Base-by-base conservation (phyloP, 2,888 invertebrate genomes). In the Eulithis prunata region DNA sequence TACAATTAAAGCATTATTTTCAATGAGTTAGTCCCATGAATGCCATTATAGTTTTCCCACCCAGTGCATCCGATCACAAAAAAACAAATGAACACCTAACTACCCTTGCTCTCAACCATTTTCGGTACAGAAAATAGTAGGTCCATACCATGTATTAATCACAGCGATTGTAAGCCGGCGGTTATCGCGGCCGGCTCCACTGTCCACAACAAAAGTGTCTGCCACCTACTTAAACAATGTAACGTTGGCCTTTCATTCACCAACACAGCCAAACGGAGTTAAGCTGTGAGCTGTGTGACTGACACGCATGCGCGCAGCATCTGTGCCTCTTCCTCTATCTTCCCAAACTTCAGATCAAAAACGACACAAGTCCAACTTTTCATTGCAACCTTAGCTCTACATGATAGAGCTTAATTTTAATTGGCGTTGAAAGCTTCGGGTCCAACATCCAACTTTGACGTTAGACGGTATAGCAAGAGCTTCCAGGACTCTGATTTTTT, bases 291-390 rank as follows among this genome's bases (percentile, higher is more conserved):
- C 62, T 38, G 69, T 58, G 66, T 45, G 58, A 68, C 71, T 51
- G 82, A 82, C 82, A 79, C 92, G 92, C 92, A 92, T 92, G 92
- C 92, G 92, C 90, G 82, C 90, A 90, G 90, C 93, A 91, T 92
- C 92, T 91, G 89, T 88, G 85, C 85, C 81, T 85, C 83, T 84
- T 84, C 85, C 87, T 86, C 87, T 87, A 85, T 86, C 86, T 87
- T 76, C 68, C 57, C 32, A 70, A 64, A 62, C 58, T 67, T 68
- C 65, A 74, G 60, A 68, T 67, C 62, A 57, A 54, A 73, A 86
- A 82, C 57, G 77, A 52, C 70, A 3, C 71, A 75, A 75, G 2
- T 6, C 3, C 4, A 7, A 46, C 56, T 8, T 13, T 36, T 10
- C 74, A 56, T 66, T 71, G 69, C 13, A 64, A 75, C 78, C 71